These are phyloP conservation scores for Lacerta bilineata DNA, from an alignment of 2,797 vertebrate species.

Conservation along the genomic window DNA sequence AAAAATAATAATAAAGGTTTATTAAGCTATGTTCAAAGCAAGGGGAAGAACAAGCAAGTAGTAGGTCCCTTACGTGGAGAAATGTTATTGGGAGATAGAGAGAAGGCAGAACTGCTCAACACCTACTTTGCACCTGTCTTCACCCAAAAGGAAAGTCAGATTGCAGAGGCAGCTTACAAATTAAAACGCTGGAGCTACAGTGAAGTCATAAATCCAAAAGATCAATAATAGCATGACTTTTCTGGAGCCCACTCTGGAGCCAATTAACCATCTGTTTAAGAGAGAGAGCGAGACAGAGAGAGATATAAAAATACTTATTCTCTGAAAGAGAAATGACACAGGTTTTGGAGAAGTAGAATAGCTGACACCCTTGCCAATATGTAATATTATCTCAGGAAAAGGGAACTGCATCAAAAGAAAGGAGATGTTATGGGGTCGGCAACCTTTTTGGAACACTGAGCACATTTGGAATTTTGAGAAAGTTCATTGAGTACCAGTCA, in stretches of 20 bases:
- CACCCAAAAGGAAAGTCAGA: constrained; percentile 3
- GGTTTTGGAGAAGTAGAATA: neutral
- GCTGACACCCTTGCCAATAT: neutral
- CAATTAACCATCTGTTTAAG: neutral
- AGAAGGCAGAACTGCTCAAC: too few relatives aligned
- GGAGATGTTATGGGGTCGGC: neutral
- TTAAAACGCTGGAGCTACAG: neutral
- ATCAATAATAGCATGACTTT: constrained; percentile 8
- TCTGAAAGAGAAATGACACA: neutral
- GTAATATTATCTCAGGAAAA: neutral
- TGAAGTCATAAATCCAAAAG: neutral
- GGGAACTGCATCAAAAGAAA: too few relatives aligned
- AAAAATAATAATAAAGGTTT: too few relatives aligned
- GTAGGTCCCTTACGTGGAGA: too few relatives aligned
- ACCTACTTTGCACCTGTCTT: too few relatives aligned
- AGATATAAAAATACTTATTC: neutral
- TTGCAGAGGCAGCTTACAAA: constrained; percentile 7
- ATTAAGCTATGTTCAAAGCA: too few relatives aligned
- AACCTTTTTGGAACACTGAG: too few relatives aligned
- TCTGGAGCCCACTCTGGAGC: neutral
- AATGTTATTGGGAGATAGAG: too few relatives aligned
- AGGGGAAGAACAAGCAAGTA: too few relatives aligned
- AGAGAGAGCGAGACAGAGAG: too few relatives aligned
- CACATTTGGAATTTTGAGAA: too few relatives aligned
- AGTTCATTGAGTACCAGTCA: too few relatives aligned